phyloP scores from a whole-genome alignment of 2,113 vertebrate genomes.

The Tupaia tana region DNA sequence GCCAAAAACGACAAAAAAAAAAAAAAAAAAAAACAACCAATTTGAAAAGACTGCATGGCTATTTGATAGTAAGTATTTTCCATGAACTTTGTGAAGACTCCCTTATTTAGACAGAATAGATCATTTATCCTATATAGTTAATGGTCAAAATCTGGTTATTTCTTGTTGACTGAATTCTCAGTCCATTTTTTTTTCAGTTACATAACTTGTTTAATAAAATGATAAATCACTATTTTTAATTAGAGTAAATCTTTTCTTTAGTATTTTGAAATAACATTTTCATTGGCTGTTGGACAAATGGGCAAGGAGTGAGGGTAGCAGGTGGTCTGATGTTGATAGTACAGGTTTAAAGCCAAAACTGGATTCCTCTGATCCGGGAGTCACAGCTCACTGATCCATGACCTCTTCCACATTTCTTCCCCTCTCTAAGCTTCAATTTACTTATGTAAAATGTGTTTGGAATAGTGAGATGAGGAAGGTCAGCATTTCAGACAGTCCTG shows the following conservation, averaged over 20 bases:
- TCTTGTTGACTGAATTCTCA: neutral
- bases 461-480: neutral
- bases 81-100: too few species aligned
- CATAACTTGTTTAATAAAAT: neutral
- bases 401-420: conserved; percentile 6
- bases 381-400: neutral
- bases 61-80: too few species aligned
- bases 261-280: neutral
- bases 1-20: too few species aligned
- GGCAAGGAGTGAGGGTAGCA: neutral
- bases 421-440: neutral
- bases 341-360: neutral
- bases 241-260: neutral
- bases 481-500: neutral
- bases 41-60: too few species aligned
- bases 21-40: too few species aligned
- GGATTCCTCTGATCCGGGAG: neutral
- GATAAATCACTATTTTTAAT: neutral
- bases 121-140: neutral
- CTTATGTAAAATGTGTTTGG: neutral
- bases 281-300: neutral
- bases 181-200: neutral
- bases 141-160: neutral
- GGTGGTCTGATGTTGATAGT: neutral
- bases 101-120: neutral